Conservation (phyloP, 1,140 invertebrate genomes). For the Eufriesea mexicana region DNA sequence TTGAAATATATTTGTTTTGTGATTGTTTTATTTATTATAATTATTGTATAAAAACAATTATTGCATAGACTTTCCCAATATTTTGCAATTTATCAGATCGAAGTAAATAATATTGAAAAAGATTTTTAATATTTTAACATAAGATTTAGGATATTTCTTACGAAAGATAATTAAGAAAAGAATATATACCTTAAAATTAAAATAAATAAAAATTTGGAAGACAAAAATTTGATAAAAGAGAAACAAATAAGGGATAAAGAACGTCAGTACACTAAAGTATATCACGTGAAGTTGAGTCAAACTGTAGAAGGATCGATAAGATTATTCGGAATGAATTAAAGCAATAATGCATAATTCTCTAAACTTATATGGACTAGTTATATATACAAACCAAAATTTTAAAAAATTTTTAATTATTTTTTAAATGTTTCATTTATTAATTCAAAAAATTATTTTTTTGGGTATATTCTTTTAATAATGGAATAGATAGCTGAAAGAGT, state of each 20-base stretch:
- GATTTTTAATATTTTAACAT: neutral
- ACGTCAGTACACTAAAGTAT: neutral
- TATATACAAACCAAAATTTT: no score
- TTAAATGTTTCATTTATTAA: neutral
- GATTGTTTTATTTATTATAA: neutral
- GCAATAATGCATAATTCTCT: neutral
- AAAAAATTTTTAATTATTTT: neutral
- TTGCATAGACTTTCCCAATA: neutral
- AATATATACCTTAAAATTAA: slow-evolving; percentile 24
- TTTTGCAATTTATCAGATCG: neutral
- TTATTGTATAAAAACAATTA: neutral
- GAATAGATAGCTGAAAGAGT: neutral
- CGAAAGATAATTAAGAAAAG: neutral
- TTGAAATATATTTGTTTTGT: neutral
- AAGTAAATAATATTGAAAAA: neutral
- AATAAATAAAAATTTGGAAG: slow-evolving; percentile 41
- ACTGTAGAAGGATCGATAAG: neutral
- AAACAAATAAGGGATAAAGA: neutral
- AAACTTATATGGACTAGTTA: neutral
- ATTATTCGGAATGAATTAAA: neutral
- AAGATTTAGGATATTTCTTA: neutral
- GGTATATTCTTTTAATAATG: neutral
- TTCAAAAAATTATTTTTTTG: neutral
- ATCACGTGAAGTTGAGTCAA: slow-evolving; percentile 19
- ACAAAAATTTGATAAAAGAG: slow-evolving; percentile 11